phyloP scores from a whole-genome alignment of 2,888 invertebrate species.

The Embidobia sp. region DNA sequence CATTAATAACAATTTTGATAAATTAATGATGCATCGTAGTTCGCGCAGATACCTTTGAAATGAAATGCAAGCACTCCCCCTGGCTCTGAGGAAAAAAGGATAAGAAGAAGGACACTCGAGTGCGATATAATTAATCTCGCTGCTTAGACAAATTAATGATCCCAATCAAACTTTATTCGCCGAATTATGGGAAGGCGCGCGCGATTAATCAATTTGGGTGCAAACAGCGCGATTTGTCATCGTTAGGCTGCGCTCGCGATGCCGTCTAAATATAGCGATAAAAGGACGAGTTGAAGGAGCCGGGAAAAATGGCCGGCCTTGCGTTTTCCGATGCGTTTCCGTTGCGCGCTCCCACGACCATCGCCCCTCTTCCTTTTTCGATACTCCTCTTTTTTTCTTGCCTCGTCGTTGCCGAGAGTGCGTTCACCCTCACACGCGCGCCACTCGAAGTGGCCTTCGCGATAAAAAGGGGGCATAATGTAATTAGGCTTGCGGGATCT shows the following conservation, averaged over 20 bases:
- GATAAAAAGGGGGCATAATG: constrained; percentile 29
- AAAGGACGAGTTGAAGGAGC: constrained; percentile 21
- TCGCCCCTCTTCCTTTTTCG: constrained; percentile 13
- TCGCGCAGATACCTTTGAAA: too few relatives aligned
- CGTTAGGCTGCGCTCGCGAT: constrained; percentile 11
- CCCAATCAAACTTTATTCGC: constrained; percentile 4
- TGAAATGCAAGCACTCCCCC: too few relatives aligned
- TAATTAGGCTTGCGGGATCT: constrained; percentile 49
- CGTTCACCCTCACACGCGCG: constrained; percentile 49
- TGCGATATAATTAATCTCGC: constrained; percentile 1
- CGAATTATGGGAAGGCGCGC: constrained; percentile 2
- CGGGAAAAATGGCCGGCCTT: constrained; percentile 34
- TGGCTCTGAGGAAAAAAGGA: too few relatives aligned
- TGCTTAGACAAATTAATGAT: constrained; percentile 13
- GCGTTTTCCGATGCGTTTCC: constrained; percentile 55
- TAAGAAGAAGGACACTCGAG: neutral
- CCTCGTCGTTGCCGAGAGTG: neutral
- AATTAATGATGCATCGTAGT: neutral
- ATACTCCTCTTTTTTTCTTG: neutral
- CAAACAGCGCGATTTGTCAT: constrained; percentile 47
- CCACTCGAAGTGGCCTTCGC: constrained; percentile 43
- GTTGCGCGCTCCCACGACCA: constrained; percentile 50
- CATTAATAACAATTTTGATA: neutral
- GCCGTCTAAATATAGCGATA: constrained; percentile 14
- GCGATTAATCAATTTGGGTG: constrained; percentile 26